Conservation (phyloP, 2,113 vertebrate species). For the Oreochromis tanganicae region DNA sequence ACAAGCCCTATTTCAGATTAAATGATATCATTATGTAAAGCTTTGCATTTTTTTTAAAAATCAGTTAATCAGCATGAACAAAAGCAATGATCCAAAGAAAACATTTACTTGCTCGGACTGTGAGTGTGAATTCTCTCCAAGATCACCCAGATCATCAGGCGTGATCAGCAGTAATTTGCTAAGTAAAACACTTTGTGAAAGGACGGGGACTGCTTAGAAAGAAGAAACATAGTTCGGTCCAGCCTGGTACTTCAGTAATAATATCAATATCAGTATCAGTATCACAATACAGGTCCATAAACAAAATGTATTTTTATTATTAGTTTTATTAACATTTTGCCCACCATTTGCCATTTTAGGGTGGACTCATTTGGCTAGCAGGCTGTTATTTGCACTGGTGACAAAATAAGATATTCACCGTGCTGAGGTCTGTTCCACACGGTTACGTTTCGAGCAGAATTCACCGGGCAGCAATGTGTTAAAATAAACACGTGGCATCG, state of each 20-base stretch:
- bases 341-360: neutral
- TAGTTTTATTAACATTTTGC: neutral
- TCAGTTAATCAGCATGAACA: neutral
- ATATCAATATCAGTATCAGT: no score
- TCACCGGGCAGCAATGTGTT: neutral
- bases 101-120: fast-evolving
- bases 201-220: neutral
- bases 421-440: neutral
- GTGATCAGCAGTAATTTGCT: neutral
- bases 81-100: neutral
- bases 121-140: neutral
- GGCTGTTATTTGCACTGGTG: neutral
- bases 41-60: neutral
- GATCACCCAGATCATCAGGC: neutral
- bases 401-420: fast-evolving
- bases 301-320: neutral
- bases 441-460: neutral
- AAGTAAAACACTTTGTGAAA: neutral
- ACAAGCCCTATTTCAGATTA: neutral
- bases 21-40: neutral
- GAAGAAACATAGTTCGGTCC: neutral
- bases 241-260: neutral
- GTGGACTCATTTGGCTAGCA: neutral
- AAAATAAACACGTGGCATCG: no score
- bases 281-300: neutral